These are phyloP conservation scores for Flabesymbios commensalis DNA, from an alignment of 2,888 invertebrate species.

Conservation along the genomic window DNA sequence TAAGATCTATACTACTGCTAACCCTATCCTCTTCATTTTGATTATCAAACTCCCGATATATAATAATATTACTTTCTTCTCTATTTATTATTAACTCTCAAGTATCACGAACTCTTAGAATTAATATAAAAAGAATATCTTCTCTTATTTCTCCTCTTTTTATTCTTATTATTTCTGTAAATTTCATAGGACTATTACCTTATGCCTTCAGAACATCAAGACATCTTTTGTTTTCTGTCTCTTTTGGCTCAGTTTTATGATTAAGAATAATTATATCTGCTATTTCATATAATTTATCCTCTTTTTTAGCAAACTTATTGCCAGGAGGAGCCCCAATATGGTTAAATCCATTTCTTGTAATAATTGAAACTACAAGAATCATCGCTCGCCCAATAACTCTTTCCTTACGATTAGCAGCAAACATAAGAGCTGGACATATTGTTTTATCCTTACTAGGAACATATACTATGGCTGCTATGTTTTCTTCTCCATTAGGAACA, in stretches of 20 bases:
- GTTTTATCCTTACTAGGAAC: constrained; percentile 69
- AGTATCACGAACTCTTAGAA: constrained; percentile 62
- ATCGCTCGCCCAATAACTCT: constrained; percentile 73
- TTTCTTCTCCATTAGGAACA: neutral
- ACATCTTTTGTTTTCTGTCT: constrained; percentile 68
- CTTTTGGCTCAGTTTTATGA: constrained; percentile 70
- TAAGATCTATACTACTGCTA: constrained; percentile 47
- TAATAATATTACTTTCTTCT: constrained; percentile 66
- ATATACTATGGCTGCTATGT: constrained; percentile 14
- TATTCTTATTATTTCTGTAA: constrained; percentile 70
- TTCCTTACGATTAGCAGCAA: constrained; percentile 74
- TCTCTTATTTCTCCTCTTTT: constrained; percentile 67
- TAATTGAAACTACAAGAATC: constrained; percentile 77
- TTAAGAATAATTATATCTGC: constrained; percentile 71
- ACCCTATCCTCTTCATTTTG: constrained; percentile 63
- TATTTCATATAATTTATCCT: constrained; percentile 69
- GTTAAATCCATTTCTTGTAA: constrained; percentile 74
- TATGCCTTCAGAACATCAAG: constrained; percentile 75
- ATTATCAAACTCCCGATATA: constrained; percentile 48
- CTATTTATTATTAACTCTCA: constrained; percentile 65
- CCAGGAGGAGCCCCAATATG: constrained; percentile 71
- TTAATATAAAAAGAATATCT: constrained; percentile 63
- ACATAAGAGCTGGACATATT: constrained; percentile 77
- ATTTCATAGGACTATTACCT: constrained; percentile 73
- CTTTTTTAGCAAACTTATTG: constrained; percentile 73